Conservation (phyloP, 2,888 invertebrate species). For the Acanthosepion lycidas region DNA sequence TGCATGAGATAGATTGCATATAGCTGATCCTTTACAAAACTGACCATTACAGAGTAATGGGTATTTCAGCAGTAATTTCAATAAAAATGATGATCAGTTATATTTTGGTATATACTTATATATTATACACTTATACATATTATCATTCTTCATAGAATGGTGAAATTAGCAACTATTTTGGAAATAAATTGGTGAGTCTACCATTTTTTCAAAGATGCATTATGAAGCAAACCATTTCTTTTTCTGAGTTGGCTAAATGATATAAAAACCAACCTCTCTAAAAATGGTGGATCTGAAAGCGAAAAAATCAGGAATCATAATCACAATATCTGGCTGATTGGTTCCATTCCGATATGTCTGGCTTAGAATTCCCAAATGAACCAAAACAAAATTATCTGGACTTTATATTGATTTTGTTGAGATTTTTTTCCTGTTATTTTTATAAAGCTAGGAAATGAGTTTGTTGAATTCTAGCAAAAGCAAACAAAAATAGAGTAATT, state of each 20-base stretch:
- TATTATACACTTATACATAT: background rate
- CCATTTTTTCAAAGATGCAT: background rate
- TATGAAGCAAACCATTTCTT: constrained; percentile 16
- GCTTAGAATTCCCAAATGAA: constrained; percentile 10
- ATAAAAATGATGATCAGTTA: background rate
- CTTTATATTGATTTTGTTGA: background rate
- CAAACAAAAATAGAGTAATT: constrained; percentile 21
- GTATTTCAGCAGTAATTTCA: background rate
- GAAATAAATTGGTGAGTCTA: background rate
- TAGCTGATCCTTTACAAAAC: background rate
- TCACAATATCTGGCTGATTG: constrained; percentile 33
- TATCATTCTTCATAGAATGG: background rate
- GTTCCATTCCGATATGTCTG: constrained; percentile 33
- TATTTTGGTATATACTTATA: background rate
- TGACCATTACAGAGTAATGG: background rate
- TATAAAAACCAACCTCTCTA: background rate
- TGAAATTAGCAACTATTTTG: background rate
- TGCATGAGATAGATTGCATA: background rate
- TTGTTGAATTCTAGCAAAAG: background rate
- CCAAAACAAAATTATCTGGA: constrained; percentile 23
- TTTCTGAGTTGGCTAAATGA: background rate
- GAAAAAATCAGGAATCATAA: background rate
- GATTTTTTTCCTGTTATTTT: background rate
- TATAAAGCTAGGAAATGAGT: background rate
- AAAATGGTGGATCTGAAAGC: background rate